Conservation (phyloP, 2,113 vertebrate genomes). For the Vombatus ursinus region DNA sequence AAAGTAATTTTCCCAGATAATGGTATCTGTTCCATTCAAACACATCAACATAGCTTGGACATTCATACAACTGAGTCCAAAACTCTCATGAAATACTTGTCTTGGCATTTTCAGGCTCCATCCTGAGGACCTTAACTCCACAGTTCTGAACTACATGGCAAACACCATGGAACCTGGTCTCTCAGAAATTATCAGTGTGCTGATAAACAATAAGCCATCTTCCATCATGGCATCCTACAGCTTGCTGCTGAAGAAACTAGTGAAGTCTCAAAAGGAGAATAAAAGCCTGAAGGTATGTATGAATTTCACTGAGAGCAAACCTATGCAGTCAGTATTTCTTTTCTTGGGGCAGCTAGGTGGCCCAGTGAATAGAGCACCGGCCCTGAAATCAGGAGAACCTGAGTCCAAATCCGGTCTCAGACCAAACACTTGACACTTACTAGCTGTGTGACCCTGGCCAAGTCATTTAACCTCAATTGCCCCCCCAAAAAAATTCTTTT, state of each 20-base stretch:
- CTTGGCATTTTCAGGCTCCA: conserved; percentile 79
- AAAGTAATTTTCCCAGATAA: neutral
- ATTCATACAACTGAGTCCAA: neutral
- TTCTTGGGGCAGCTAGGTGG: neutral
- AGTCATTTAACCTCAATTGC: no score
- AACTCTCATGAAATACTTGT: neutral
- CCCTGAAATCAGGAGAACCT: no score
- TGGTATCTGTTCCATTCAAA: neutral
- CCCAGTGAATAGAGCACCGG: no score
- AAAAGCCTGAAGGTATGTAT: conserved; percentile 81
- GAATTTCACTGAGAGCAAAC: neutral
- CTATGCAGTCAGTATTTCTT: neutral
- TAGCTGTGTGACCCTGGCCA: no score
- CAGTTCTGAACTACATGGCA: conserved; percentile 86
- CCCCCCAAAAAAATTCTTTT: neutral
- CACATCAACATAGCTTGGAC: neutral
- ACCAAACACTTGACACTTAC: no score
- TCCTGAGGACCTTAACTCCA: conserved; percentile 84
- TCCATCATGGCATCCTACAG: conserved; percentile 88
- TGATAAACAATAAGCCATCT: conserved; percentile 87
- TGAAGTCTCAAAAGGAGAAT: conserved; percentile 81
- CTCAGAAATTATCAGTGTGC: conserved; percentile 83
- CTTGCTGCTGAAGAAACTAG: conserved; percentile 87
- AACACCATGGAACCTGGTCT: conserved; percentile 83
- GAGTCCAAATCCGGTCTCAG: no score